These are phyloP conservation scores for Sminthurinus aureus DNA, from an alignment of 2,888 invertebrate species.

Conservation along the genomic window DNA sequence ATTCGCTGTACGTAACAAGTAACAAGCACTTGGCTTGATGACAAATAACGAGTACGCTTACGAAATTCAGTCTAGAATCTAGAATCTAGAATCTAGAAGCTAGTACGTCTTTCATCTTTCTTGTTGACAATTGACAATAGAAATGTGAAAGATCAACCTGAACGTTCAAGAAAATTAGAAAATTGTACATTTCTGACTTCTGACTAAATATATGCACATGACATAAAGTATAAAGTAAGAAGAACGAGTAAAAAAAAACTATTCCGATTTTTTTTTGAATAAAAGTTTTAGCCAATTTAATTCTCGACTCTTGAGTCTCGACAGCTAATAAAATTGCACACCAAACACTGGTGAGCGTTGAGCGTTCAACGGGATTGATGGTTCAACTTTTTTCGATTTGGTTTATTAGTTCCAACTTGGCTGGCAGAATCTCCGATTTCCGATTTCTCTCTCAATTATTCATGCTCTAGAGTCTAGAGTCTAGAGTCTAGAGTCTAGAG, in stretches of 20 bases:
- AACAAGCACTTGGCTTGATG: no score
- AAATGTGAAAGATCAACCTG: no score
- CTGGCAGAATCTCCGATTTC: conserved; percentile 2
- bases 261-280: neutral
- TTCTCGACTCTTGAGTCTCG: neutral
- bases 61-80: no score
- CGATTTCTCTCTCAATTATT: conserved; percentile 1
- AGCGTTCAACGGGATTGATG: conserved; percentile 5
- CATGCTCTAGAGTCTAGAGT: neutral
- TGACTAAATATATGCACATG: neutral
- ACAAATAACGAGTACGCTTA: no score
- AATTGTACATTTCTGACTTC: no score
- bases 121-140: no score
- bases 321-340: conserved; percentile 34
- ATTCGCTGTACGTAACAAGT: no score
- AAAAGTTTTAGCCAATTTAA: conserved; percentile 7
- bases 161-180: no score
- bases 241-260: neutral
- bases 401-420: neutral
- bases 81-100: no score
- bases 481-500: neutral
- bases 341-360: neutral
- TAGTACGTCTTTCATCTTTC: no score
- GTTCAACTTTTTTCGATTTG: neutral
- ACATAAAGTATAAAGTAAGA: neutral